These are phyloP conservation scores for Anolis carolinensis DNA, from an alignment of 2,113 vertebrate genomes.

Conservation along the genomic window DNA sequence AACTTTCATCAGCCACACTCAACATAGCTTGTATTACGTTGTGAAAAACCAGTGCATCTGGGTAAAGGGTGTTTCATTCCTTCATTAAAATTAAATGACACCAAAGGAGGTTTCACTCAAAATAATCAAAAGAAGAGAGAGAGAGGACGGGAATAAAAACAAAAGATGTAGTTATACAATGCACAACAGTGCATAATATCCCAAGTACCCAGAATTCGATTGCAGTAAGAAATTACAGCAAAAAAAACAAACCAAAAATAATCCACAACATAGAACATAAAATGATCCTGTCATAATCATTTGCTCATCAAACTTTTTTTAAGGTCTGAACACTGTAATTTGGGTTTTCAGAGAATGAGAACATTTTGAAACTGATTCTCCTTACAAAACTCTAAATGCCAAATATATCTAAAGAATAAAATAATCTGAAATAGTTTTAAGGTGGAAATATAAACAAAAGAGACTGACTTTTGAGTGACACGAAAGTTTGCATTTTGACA, in stretches of 20 bases:
- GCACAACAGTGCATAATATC: background rate
- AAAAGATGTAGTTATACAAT: background rate
- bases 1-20: background rate
- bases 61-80: background rate
- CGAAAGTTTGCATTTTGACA: conserved; percentile 13
- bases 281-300: background rate
- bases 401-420: background rate
- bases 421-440: conserved; percentile 21
- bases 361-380: conserved; percentile 3
- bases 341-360: background rate
- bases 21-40: too few relatives aligned
- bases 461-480: conserved; percentile 16
- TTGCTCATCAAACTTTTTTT: background rate
- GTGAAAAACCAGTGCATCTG: background rate
- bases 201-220: background rate
- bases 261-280: background rate
- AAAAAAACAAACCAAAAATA: background rate
- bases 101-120: background rate
- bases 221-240: background rate
- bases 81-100: background rate
- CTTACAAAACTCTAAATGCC: conserved; percentile 9
- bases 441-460: conserved; percentile 27
- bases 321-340: background rate
- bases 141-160: background rate
- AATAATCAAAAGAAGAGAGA: background rate